phyloP scores from a whole-genome alignment of 2,888 invertebrate species.

The Laothoe populi region DNA sequence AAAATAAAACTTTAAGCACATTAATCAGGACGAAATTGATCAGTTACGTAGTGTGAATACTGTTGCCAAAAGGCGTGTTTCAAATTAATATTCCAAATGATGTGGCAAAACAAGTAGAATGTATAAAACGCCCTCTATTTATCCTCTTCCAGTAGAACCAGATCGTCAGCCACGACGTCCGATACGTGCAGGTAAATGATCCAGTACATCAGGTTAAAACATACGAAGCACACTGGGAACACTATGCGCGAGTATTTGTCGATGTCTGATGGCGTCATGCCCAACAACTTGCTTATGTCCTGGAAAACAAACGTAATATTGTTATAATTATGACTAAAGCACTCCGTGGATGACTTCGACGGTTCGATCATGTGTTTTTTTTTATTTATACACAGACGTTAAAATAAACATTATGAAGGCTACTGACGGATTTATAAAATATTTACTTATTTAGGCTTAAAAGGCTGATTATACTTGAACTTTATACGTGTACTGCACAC shows the following conservation, averaged over 20 bases:
- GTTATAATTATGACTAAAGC: background rate
- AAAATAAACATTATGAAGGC: too few species aligned
- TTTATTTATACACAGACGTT: too few species aligned
- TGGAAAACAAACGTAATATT: conserved; percentile 51
- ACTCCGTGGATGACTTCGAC: background rate
- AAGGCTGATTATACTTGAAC: too few species aligned
- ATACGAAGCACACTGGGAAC: conserved; percentile 99
- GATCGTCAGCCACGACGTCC: conserved; percentile 97
- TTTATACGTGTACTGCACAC: too few species aligned
- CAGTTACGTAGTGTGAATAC: conserved; percentile 1
- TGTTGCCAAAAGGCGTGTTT: conserved; percentile 45
- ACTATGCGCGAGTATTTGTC: conserved; percentile 99
- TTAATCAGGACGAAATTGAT: background rate
- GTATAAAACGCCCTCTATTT: conserved; percentile 74
- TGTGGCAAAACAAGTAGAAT: conserved; percentile 72
- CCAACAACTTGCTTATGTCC: conserved; percentile 96
- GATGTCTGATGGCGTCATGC: conserved; percentile 98
- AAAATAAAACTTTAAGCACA: too few species aligned
- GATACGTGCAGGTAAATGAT: conserved; percentile 98
- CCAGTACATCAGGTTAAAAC: conserved; percentile 99
- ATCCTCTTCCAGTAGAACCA: conserved; percentile 91
- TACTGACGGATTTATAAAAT: too few species aligned
- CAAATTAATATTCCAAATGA: conserved; percentile 66
- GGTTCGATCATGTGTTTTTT: background rate
- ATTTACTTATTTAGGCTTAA: too few species aligned